Conservation (phyloP, 2,113 vertebrate genomes). For the Rhipidura dahli region DNA sequence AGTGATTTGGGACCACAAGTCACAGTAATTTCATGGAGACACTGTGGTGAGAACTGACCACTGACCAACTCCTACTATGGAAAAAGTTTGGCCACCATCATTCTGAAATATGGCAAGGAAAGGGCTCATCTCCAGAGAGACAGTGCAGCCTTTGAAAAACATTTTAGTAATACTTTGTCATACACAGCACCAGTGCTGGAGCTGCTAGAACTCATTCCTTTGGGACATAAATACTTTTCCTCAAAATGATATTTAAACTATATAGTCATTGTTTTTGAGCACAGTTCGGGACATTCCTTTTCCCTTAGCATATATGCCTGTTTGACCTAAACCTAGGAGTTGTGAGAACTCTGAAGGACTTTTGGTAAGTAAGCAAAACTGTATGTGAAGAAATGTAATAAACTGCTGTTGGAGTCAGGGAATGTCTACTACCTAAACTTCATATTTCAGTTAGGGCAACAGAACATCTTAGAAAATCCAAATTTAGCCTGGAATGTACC, state of each 20-base stretch:
- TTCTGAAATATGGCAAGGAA: neutral
- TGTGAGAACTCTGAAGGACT: neutral
- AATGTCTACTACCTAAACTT: neutral
- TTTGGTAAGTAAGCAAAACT: neutral
- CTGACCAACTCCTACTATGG: neutral
- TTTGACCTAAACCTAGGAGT: neutral
- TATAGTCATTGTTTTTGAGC: conserved; percentile 24
- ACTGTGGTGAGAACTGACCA: neutral
- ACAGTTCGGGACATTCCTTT: conserved; percentile 28
- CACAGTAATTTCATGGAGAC: neutral
- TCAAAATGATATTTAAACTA: neutral
- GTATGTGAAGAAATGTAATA: neutral
- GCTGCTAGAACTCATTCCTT: conserved; percentile 22
- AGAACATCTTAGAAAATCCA: neutral
- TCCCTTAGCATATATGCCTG: neutral
- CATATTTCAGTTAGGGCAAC: neutral
- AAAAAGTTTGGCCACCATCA: neutral
- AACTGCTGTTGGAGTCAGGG: neutral
- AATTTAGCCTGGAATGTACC: neutral
- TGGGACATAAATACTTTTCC: neutral
- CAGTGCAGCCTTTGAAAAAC: conserved; percentile 11
- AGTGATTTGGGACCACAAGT: neutral
- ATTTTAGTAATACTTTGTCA: conserved; percentile 44
- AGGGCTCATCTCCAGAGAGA: neutral
- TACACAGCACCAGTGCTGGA: neutral